These are phyloP conservation scores for Allygus modestus DNA, from an alignment of 2,888 invertebrate genomes.

Conservation along the genomic window DNA sequence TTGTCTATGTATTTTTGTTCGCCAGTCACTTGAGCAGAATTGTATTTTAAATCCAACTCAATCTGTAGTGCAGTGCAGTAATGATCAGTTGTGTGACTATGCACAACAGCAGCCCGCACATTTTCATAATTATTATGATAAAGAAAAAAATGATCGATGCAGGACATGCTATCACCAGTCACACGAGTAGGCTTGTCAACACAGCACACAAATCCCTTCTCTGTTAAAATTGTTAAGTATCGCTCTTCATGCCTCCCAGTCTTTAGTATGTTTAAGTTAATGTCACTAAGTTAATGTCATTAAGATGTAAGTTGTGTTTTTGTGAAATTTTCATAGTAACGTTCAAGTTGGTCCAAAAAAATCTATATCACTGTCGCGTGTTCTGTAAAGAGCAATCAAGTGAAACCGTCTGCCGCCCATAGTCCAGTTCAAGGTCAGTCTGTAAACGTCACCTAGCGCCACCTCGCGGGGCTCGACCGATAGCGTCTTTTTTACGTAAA, in stretches of 20 bases:
- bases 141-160: conserved; percentile 25
- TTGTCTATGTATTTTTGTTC: neutral
- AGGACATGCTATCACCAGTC: neutral
- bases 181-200: neutral
- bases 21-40: neutral
- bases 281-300: neutral
- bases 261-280: conserved; percentile 4
- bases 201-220: neutral
- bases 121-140: neutral
- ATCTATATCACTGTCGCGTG: conserved; percentile 19
- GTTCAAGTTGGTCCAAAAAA: conserved; percentile 26
- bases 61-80: conserved; percentile 22
- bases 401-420: neutral
- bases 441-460: conserved; percentile 13
- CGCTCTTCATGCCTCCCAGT: neutral
- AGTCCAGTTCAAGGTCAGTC: conserved; percentile 30
- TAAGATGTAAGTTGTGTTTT: conserved; percentile 2
- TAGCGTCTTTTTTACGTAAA: conserved; percentile 30
- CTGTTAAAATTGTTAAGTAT: neutral
- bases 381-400: conserved; percentile 9
- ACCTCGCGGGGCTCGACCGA: conserved; percentile 4
- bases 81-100: conserved; percentile 19
- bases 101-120: conserved; percentile 20
- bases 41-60: neutral
- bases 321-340: neutral